Conservation (phyloP, 2,113 vertebrate genomes). For the Chinchilla lanigera region DNA sequence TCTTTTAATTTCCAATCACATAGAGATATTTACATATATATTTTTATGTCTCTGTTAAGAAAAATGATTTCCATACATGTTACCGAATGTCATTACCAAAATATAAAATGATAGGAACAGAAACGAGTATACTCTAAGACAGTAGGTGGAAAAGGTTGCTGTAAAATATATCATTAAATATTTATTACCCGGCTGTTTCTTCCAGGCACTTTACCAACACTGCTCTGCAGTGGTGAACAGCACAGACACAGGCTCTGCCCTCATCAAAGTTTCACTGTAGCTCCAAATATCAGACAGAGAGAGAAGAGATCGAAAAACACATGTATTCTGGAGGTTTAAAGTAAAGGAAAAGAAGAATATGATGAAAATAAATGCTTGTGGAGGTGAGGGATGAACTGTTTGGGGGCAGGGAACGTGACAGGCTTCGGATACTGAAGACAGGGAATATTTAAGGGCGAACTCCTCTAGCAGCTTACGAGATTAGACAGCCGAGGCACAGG, state of each 20-base stretch:
- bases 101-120: conserved; percentile 37
- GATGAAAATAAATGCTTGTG: neutral
- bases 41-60: conserved; percentile 8
- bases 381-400: neutral
- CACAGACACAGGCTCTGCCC: neutral
- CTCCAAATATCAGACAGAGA: conserved; percentile 7
- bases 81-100: conserved; percentile 19
- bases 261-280: neutral
- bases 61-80: conserved; percentile 23
- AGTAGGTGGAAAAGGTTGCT: neutral
- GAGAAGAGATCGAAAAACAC: neutral
- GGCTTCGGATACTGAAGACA: neutral
- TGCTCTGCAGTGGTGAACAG: neutral
- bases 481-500: neutral
- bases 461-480: neutral
- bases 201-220: too few species aligned
- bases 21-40: neutral
- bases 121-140: neutral
- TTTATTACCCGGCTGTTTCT: neutral
- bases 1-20: conserved; percentile 28
- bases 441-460: neutral
- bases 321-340: neutral
- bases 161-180: neutral
- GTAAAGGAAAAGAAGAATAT: neutral
- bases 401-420: neutral